Percentiles rank a stretch among this genome's conserved stretches.
These are phyloP conservation scores for Miltochrista miniata DNA, from an alignment of 2,888 invertebrate genomes.

Conservation along the genomic window DNA sequence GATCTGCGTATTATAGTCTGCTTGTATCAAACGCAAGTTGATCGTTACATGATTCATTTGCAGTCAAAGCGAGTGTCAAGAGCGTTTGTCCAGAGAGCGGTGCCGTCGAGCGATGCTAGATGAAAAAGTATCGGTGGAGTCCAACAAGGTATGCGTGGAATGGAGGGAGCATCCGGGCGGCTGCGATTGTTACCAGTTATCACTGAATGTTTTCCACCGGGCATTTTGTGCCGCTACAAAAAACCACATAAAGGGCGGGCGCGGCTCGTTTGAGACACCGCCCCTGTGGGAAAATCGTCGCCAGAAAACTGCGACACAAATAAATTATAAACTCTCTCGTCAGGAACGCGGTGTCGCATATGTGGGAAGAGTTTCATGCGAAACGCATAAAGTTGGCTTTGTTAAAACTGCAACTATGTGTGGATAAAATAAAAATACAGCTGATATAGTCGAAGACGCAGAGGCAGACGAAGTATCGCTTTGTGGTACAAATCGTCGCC, in stretches of 20 bases:
- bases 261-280: constrained; percentile 81
- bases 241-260: constrained; percentile 82
- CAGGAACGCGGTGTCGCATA: constrained; percentile 68
- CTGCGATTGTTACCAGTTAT: constrained; percentile 83
- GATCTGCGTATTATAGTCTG: no score
- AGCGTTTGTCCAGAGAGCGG: constrained; percentile 47
- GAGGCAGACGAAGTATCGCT: constrained; percentile 43
- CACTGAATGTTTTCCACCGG: constrained; percentile 82
- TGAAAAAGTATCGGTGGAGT: constrained; percentile 77
- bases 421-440: constrained; percentile 31
- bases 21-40: constrained; percentile 26
- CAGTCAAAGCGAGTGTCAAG: constrained; percentile 47
- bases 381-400: constrained; percentile 59
- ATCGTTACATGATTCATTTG: constrained; percentile 30
- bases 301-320: constrained; percentile 81
- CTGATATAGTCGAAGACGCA: constrained; percentile 8
- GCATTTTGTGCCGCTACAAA: constrained; percentile 81
- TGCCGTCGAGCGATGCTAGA: constrained; percentile 54
- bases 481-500: constrained; percentile 57
- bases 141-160: constrained; percentile 78
- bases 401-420: constrained; percentile 56
- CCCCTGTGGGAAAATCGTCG: constrained; percentile 83
- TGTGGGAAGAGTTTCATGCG: constrained; percentile 50
- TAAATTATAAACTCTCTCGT: constrained; percentile 80
- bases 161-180: constrained; percentile 81